phyloP scores from a whole-genome alignment of 2,113 vertebrate species.

The Pterocles orientalis region DNA sequence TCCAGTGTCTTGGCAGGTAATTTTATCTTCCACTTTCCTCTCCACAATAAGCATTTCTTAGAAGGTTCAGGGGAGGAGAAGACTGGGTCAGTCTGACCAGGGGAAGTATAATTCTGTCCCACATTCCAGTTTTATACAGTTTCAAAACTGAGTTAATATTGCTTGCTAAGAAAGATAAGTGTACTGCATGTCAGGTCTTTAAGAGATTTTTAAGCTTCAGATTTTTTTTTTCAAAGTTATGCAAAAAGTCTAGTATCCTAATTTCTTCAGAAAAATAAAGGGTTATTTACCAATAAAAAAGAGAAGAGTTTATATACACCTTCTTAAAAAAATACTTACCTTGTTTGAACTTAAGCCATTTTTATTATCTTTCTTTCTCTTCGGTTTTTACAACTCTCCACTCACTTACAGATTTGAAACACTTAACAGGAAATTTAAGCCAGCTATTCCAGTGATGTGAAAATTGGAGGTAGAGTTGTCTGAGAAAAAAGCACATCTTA shows the following conservation, averaged over 20 bases:
- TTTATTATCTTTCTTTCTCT: neutral
- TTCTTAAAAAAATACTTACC: neutral
- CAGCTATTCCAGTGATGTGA: neutral
- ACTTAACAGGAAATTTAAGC: neutral
- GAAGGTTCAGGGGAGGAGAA: neutral
- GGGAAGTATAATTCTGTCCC: neutral
- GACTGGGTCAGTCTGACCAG: conserved; percentile 61
- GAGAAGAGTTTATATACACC: neutral
- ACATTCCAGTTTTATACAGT: conserved; percentile 25
- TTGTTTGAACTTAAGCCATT: neutral
- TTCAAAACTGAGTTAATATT: conserved; percentile 6
- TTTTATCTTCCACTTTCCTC: conserved; percentile 45
- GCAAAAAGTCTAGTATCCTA: neutral
- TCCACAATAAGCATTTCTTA: conserved; percentile 22
- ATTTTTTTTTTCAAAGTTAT: neutral
- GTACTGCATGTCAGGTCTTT: neutral
- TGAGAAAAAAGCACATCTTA: neutral
- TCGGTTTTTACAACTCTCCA: neutral
- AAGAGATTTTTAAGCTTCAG: neutral
- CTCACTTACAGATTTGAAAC: neutral
- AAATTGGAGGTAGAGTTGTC: neutral
- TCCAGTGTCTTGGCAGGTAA: neutral
- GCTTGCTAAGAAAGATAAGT: neutral
- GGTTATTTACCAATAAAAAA: neutral
- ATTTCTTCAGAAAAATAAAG: neutral